Conservation (phyloP, 2,113 vertebrate species). For the Nycticryphes semicollaris region DNA sequence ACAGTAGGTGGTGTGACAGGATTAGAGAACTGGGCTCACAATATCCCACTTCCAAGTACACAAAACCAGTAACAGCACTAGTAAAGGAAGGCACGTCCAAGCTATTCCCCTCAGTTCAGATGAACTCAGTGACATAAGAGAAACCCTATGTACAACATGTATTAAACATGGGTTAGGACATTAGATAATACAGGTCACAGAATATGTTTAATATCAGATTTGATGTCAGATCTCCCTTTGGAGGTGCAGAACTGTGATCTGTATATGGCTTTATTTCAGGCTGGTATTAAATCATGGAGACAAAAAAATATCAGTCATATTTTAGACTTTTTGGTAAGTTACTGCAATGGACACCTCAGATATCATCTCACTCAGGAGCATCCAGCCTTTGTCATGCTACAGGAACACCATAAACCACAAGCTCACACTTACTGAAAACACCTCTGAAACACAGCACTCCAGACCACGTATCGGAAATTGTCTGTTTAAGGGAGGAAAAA, state of each 20-base stretch:
- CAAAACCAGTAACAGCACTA: not conserved
- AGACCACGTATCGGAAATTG: not conserved
- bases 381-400: not conserved
- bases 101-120: not conserved
- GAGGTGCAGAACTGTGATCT: not conserved
- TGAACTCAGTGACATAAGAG: not conserved
- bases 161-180: not conserved
- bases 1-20: conserved; percentile 63
- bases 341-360: not conserved
- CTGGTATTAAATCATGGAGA: not conserved
- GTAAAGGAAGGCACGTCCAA: not conserved
- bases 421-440: not conserved
- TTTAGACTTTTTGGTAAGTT: not conserved
- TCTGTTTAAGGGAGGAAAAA: not conserved
- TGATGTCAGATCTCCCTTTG: not conserved
- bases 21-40: not conserved
- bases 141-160: not conserved
- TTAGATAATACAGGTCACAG: not conserved
- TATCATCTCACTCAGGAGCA: not conserved
- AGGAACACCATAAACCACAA: not conserved
- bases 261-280: not conserved
- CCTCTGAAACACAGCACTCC: not conserved
- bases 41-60: accelerated
- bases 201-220: not conserved
- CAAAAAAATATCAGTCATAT: not conserved